These are phyloP conservation scores for Theocolax elegans DNA, from an alignment of 1,140 invertebrate species.

Conservation along the genomic window DNA sequence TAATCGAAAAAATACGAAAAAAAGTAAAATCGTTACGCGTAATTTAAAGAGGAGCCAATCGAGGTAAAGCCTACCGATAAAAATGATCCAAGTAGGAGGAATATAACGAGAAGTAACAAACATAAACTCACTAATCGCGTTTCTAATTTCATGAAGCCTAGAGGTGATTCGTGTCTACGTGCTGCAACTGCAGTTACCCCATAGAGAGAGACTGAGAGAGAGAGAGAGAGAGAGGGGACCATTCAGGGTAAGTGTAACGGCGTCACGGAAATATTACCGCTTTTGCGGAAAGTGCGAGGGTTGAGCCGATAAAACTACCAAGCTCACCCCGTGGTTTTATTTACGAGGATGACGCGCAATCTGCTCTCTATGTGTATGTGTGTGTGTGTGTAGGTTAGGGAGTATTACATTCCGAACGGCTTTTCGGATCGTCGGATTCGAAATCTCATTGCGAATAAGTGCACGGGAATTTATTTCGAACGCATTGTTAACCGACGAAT, in stretches of 20 bases:
- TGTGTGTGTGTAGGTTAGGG: no score
- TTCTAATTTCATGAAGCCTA: slow-evolving; percentile 17
- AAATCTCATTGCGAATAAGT: slow-evolving; percentile 24
- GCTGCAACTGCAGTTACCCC: no score
- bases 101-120: neutral
- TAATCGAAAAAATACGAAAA: no score
- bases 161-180: neutral
- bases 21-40: no score
- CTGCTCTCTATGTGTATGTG: slow-evolving; percentile 31
- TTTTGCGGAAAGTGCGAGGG: slow-evolving; percentile 48
- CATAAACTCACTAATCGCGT: slow-evolving; percentile 1
- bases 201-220: no score
- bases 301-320: slow-evolving; percentile 54
- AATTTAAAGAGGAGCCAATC: no score
- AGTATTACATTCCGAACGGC: neutral
- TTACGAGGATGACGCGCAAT: slow-evolving; percentile 58
- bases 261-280: slow-evolving; percentile 59
- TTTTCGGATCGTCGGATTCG: neutral
- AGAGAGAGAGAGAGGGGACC: no score
- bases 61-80: no score
- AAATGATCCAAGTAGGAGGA: no score
- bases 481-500: neutral
- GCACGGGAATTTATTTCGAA: slow-evolving; percentile 5
- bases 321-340: slow-evolving; percentile 49
- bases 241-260: slow-evolving; percentile 61